phyloP scores from a whole-genome alignment of 1,140 invertebrate species.

The Drosophila takahashii region DNA sequence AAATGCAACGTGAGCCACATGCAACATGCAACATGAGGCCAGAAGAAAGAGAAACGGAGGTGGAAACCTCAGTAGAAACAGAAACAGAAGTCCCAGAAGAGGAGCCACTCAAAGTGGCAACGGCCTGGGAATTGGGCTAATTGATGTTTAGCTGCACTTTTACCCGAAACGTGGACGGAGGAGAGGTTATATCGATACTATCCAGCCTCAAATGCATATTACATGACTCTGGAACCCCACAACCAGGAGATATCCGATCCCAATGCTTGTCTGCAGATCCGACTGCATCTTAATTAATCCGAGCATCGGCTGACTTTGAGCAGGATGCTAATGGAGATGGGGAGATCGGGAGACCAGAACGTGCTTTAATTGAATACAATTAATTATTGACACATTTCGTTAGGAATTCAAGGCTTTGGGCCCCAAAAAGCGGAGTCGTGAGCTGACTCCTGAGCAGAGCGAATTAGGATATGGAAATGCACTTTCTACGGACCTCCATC shows the following conservation, averaged over 20 bases:
- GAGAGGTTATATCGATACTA: slow-evolving; percentile 45
- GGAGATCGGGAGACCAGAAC: background rate
- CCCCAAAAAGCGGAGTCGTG: slow-evolving; percentile 59
- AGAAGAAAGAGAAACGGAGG: slow-evolving; percentile 30
- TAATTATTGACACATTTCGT: slow-evolving; percentile 82
- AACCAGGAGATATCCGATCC: slow-evolving; percentile 15
- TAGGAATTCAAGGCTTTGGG: slow-evolving; percentile 40
- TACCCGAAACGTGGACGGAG: slow-evolving; percentile 73
- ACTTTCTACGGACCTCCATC: slow-evolving; percentile 54
- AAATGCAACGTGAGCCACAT: slow-evolving; percentile 80
- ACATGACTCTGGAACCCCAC: slow-evolving; percentile 41
- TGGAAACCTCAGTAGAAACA: slow-evolving; percentile 11
- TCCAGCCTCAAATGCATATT: slow-evolving; percentile 49
- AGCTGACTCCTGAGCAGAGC: slow-evolving; percentile 20
- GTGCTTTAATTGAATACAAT: slow-evolving; percentile 81
- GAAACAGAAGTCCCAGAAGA: slow-evolving; percentile 47
- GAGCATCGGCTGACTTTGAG: slow-evolving; percentile 9
- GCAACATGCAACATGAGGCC: slow-evolving; percentile 46
- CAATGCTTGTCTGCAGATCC: slow-evolving; percentile 36
- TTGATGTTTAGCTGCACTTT: slow-evolving; percentile 84
- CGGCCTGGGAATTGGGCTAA: slow-evolving; percentile 82
- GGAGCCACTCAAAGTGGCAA: slow-evolving; percentile 61
- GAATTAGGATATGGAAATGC: slow-evolving; percentile 63
- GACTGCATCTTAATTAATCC: slow-evolving; percentile 73
- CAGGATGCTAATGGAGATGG: background rate